Evolutionary conservation across 2,113 vertebrate species (phyloP), one percentile per base, ranked within the genome.

Genomic region (Pan troglodytes): DNA sequence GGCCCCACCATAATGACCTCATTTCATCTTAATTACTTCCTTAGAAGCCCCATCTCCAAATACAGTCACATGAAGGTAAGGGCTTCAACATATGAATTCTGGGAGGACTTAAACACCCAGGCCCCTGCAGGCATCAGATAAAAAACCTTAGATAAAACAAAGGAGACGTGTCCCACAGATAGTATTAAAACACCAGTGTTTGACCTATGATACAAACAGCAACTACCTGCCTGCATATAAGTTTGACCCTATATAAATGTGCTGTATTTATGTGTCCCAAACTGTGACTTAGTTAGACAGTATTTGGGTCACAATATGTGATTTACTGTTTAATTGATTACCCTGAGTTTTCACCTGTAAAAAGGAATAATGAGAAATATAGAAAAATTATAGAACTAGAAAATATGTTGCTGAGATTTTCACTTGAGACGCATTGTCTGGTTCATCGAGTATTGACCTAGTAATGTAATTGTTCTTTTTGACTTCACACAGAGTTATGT

Each of bases 301-400:
- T 61, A 79, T 89, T 92, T 96, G 80, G 23, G 73, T 92, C 68
- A 86, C 5, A 68, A 35, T 40, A 32, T 93, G 92, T 95, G 75
- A 91, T 95, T 92, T 95, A 80, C 38, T 90, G 18, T 78, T 95
- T 92, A 93, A 94, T 70, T 97, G 86, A 96, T 95, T 95, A 90
- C 23, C 76, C 91, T 61, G 90, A 87, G 50, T 93, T 97, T 94
- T 97, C 89, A 93, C 87, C 89, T 95, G 57, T 88, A 90, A 96
- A 97, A 95, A 70, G 50, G 80, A 93, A 89, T 94, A 97, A 97
- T 94, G 48, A 96, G 90, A 95, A 95, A 90, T 85, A 48, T 78
- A 67, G 38, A 55, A 40, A 97, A 95, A 92, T 84, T 92, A 72
- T 92, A 90, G 52, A 96, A 96, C 79, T 97, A 45, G 81, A 98